Conservation (phyloP, 1,140 invertebrate species). For the Achroia grisella region DNA sequence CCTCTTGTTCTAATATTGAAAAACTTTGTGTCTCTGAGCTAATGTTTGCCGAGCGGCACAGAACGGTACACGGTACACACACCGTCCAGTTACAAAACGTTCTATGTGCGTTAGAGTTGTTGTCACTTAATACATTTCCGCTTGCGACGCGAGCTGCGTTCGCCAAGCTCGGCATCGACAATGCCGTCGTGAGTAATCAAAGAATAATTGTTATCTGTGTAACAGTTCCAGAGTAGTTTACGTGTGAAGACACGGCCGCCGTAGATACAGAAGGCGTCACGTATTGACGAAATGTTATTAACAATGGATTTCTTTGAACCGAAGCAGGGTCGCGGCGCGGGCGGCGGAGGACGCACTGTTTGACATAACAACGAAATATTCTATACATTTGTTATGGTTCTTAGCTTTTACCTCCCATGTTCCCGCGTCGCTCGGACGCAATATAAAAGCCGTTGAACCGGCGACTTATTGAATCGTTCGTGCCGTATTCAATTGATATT, state of each 20-base stretch:
- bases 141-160: too few relatives aligned
- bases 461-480: not conserved
- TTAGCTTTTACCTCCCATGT: not conserved
- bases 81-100: too few relatives aligned
- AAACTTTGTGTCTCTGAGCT: constrained; percentile 3
- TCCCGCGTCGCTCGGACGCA: not conserved
- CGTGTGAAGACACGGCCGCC: not conserved
- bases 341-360: too few relatives aligned
- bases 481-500: not conserved
- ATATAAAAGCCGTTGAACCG: not conserved
- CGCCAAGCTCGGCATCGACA: too few relatives aligned
- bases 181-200: too few relatives aligned
- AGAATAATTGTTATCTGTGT: too few relatives aligned
- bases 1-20: constrained; percentile 10
- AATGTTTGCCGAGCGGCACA: not conserved
- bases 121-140: too few relatives aligned
- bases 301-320: not conserved
- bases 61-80: not conserved
- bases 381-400: not conserved
- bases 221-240: too few relatives aligned
- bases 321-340: too few relatives aligned
- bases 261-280: constrained; percentile 1
- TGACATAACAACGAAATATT: not conserved
- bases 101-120: too few relatives aligned
- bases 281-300: not conserved